A percentile compares a stretch with the other conserved stretches of the same genome.
Conservation (phyloP, 2,888 invertebrate genomes). For the Aphidius colemani region DNA sequence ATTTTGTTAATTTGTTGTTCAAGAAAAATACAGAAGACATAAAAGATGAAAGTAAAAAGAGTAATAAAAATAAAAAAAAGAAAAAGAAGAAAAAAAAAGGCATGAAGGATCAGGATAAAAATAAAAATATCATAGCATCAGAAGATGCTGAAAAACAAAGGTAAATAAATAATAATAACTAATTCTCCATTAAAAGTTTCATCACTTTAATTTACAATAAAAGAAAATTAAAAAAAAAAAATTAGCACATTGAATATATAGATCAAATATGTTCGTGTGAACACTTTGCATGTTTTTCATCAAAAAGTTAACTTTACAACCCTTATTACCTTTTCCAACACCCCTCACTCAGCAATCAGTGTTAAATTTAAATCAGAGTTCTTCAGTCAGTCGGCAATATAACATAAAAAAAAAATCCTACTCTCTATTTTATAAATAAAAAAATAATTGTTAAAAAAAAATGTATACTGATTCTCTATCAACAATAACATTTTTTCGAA, state of each 20-base stretch:
- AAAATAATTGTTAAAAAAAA: too few relatives aligned
- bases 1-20: slow-evolving; percentile 1
- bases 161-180: slow-evolving; percentile 29
- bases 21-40: background rate
- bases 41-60: background rate
- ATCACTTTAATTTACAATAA: background rate
- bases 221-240: slow-evolving; percentile 1
- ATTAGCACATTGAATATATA: slow-evolving; percentile 21
- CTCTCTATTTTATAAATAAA: background rate
- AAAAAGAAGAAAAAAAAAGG: slow-evolving; percentile 35
- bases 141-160: slow-evolving; percentile 36
- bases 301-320: too few relatives aligned
- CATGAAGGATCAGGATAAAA: slow-evolving; percentile 39
- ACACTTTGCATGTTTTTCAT: slow-evolving; percentile 28
- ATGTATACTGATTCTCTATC: slow-evolving; percentile 41
- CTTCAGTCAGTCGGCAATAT: too few relatives aligned
- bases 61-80: slow-evolving; percentile 19
- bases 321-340: too few relatives aligned
- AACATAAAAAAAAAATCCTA: background rate
- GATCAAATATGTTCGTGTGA: slow-evolving; percentile 23
- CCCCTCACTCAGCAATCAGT: slow-evolving; percentile 14
- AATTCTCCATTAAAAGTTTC: background rate
- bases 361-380: too few relatives aligned
- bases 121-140: slow-evolving; percentile 30
- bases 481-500: slow-evolving; percentile 44